These are phyloP conservation scores for Amphiura filiformis DNA, from an alignment of 35 echinoderm and acorn worm species.

Conservation along the genomic window DNA sequence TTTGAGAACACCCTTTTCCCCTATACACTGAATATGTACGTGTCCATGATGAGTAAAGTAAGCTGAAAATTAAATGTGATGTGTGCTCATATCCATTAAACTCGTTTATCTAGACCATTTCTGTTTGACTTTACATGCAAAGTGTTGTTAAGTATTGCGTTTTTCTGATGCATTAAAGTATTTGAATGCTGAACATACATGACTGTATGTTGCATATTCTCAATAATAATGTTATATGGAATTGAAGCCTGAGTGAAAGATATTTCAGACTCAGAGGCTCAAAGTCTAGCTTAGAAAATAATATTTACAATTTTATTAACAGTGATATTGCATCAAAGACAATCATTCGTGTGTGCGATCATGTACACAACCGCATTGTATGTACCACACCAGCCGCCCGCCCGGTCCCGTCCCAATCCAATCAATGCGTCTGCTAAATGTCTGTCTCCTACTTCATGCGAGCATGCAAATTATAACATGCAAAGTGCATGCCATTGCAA, in stretches of 20 bases:
- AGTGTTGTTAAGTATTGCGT: no score
- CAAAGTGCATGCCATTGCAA: neutral
- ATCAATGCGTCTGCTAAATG: neutral
- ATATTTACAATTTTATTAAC: neutral
- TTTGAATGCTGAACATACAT: no score
- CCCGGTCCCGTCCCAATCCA: neutral
- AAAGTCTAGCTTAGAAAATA: neutral
- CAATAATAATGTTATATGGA: neutral
- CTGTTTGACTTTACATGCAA: no score
- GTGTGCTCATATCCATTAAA: no score
- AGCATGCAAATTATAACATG: neutral
- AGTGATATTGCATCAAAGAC: neutral
- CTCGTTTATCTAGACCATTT: no score
- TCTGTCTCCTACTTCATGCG: neutral
- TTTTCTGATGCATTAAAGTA: no score
- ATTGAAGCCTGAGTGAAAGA: neutral
- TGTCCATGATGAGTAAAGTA: no score
- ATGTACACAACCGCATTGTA: neutral
- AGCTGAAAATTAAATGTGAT: no score
- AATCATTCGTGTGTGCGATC: neutral
- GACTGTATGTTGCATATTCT: neutral
- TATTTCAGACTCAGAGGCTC: neutral
- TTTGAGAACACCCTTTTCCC: no score
- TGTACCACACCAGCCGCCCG: neutral
- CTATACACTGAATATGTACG: no score